Evolutionary conservation across 2,888 invertebrate species (phyloP), one percentile per base, ranked within the genome.

Genomic region (Drosophila niveifrons): DNA sequence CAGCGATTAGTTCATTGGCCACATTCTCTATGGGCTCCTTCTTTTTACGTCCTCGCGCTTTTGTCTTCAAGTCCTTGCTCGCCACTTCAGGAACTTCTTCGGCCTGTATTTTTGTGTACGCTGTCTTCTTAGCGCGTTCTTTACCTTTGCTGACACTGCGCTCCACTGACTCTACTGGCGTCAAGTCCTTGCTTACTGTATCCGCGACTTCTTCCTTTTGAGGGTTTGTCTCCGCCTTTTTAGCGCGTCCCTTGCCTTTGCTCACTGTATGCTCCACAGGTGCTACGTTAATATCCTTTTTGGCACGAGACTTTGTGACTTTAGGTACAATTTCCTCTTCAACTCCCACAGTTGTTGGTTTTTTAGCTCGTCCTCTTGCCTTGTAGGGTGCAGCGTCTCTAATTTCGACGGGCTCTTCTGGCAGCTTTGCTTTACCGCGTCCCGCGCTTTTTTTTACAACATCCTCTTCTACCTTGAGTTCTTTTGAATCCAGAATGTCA

Each of bases 311-410:
- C 11, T 58, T 75, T 28, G 51, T 31, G 1, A 58, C 1, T 29
- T 75, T 67, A 15, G 18, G n/a, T 43, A 51, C 23, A 23, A 23
- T 52, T 7, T 51, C 11, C 3, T n/a, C 59, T 10, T 65, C 70
- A 52, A 13, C 41, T 9, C 17, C 44, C 9, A 57, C 68, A 23
- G 59, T 55, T 2, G 67, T 28, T n/a, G 36, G 10, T 18, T 66
- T 74, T 56, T 76, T 80, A n/a, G 68, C 28, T 6, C 74, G 65
- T 13, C 75, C 79, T 47, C 59, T 88, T 4, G 70, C 41, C 13
- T 74, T 73, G 9, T 53, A 47, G 0, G 57, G 15, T 10, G 39
- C 64, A 11, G 51, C 43, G 39, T 75, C 72, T 1, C 7, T 46
- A 10, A 10, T 39, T 66, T 51, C 50, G 2, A 17, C 17, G 3